Evolutionary conservation across 2,797 vertebrate genomes (phyloP), one percentile per base, ranked within the genome.

Genomic region (Alcedo quadribrachys): DNA sequence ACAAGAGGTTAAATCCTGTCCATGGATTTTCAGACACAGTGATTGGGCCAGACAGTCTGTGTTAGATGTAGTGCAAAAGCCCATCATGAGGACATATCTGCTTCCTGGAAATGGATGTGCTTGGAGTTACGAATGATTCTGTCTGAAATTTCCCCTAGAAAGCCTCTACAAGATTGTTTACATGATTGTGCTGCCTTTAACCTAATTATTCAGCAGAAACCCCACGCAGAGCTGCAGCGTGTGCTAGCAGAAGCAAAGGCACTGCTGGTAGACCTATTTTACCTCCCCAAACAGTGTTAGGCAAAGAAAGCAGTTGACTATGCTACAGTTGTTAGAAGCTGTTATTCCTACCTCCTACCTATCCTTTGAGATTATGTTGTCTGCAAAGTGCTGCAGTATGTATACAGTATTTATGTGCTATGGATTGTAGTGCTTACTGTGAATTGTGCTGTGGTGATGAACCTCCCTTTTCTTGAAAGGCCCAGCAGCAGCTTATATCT

Each of bases 361-460:
- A 28, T 76, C 85, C 85, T 94, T 94, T 93, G 92, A 94, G 95
- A 75, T 95, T 54, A 75, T 95, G 93, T 93, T 90, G 61, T 58
- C 92, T 95, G 89, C 43, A 89, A 85, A 94, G 75, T 1, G 2
- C 87, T 92, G 84, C 15, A 2, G 73, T 89, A 10, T 51, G 28
- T 32, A 43, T 78, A 85, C 69, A 73, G 90, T 60, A 82, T 93
- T 95, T 87, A 90, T 89, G 89, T 71, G 46, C 76, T 93, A 42
- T 94, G 85, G 95, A 92, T 89, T 82, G 57, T 24, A 82, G 50
- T 32, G 48, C 69, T 90, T 87, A 58, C 79, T 87, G 79, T 71
- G 92, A 93, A 65, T 54, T 71, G 84, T 35, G 5, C 54, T 51
- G 84, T 54, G 71, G 84, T 90, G 79, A 65, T 85, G 65, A 54